Evolutionary conservation across 1,140 invertebrate species (phyloP), one percentile per base, ranked within the genome.

Genomic region (Plectus sambesii): DNA sequence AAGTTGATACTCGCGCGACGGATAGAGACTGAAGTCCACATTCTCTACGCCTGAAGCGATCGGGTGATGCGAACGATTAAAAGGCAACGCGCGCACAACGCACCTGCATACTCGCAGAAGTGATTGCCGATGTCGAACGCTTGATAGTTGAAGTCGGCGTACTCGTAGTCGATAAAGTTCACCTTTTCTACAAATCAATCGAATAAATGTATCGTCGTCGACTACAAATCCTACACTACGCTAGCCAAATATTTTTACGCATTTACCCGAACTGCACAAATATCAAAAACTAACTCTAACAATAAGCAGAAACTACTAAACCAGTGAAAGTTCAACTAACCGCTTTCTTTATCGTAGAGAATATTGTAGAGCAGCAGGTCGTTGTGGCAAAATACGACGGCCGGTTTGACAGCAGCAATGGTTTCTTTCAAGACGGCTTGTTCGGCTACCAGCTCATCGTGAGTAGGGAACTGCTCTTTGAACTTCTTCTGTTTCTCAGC

Each of bases 121-220:
- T 98, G 90, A 76, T 97, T 94, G 12, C 82, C 92, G 69, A 98
- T 90, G 73, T 98, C 93, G 72, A 79, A 97, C 1, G 87, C 83
- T 72, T 90, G 85, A 74, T 86, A 92, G 73, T 97, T 98, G 60
- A 81, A 81, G 49, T 78, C 82, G 5, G 85, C 84, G 74, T 98
- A 98, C 71, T 98, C 93, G 72, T 87, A 97, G 73, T 98, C 93
- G 61, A 98, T 98, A 69, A 98, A 97, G 19, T 80, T 81, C 2
- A 96, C 80, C 47, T 59, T 59, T 20, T 73, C 73, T 67, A 61
- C 49, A 56, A 75, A 75, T 17, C 24, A 47, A 45, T 5, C 30
- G n/a, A 46, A 6, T 58, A 62, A 25, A 30, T 45, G n/a, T 30
- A 47, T 42, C 27, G n/a, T 46, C 22, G 39, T 30, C 12, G 4